A percentile compares a stretch with the other conserved stretches of the same genome.
Conservation (phyloP, 2,888 invertebrate species). For the Uloborus plumipes region DNA sequence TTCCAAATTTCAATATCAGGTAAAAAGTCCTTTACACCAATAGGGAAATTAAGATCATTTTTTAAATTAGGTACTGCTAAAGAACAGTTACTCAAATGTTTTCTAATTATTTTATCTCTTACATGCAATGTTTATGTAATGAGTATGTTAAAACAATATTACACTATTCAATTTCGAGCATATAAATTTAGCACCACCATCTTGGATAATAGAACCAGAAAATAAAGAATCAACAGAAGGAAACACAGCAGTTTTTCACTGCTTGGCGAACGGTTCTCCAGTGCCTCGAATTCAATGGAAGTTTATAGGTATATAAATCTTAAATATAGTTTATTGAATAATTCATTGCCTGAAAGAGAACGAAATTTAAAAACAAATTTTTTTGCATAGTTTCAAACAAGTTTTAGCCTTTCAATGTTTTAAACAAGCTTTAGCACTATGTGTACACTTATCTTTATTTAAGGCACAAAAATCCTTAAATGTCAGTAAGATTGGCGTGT, state of each 20-base stretch:
- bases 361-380: no score
- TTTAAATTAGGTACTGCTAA: neutral
- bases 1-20: no score
- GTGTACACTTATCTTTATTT: no score
- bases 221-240: conserved; percentile 37
- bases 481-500: no score
- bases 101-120: neutral
- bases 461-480: no score
- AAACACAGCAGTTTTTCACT: neutral
- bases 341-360: no score
- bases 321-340: no score
- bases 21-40: neutral
- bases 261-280: conserved; percentile 30
- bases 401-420: no score
- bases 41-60: neutral
- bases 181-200: conserved; percentile 26
- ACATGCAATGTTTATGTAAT: no score
- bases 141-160: neutral
- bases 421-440: no score
- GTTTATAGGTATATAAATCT: neutral
- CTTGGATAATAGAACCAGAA: conserved; percentile 39
- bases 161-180: no score
- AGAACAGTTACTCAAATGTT: neutral
- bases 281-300: conserved; percentile 19
- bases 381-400: no score